Evolutionary conservation across 2,113 vertebrate genomes (phyloP), one percentile per base, ranked within the genome.

Genomic region (Pyrgilauda ruficollis): DNA sequence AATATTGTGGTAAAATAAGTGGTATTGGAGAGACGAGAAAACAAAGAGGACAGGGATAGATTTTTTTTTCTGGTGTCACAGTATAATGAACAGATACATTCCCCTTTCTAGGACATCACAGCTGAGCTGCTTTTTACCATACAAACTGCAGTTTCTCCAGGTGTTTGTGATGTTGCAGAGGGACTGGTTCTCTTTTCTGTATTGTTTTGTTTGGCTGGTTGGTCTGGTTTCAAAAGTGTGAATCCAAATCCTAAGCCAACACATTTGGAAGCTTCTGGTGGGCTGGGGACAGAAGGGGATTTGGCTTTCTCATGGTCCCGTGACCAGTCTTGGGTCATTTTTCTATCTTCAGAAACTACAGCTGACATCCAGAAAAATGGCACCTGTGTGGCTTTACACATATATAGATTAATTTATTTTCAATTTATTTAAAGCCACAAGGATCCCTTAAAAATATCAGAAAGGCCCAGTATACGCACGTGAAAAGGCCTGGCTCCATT

Each of bases 321-420:
- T 87, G 92, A 69, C 70, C 18, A 44, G 22, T 66, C 82, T 90
- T 49, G 55, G 46, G 80, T 93, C 88, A 95, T 96, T 94, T 93
- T 97, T 69, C 89, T 96, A 53, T 89, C 96, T 96, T 19, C 10
- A 95, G 94, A 94, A 94, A 86, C 63, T 70, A 92, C 68, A 88
- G 58, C 59, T 44, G 91, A 90, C 73, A 69, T 82, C 56, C 56
- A 49, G 55, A 87, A 83, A 84, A 97, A 90, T 39, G 21, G 35
- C 41, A 93, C 78, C 62, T 82, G 33, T 43, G 77, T 81, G 44
- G 47, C 67, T 50, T 90, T 95, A 79, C 56, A 35, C 33, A 58
- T 58, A 58, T 35, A 84, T 6, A 37, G 78, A 8, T 68, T 86
- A 22, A 86, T 58, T 68, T 22, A 80, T 92, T 90, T 86, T 63